Percentiles rank a stretch among this genome's conserved stretches.
Evolutionary conservation across 1,140 invertebrate species (phyloP).

Genomic region (Dinoponera quadriceps): DNA sequence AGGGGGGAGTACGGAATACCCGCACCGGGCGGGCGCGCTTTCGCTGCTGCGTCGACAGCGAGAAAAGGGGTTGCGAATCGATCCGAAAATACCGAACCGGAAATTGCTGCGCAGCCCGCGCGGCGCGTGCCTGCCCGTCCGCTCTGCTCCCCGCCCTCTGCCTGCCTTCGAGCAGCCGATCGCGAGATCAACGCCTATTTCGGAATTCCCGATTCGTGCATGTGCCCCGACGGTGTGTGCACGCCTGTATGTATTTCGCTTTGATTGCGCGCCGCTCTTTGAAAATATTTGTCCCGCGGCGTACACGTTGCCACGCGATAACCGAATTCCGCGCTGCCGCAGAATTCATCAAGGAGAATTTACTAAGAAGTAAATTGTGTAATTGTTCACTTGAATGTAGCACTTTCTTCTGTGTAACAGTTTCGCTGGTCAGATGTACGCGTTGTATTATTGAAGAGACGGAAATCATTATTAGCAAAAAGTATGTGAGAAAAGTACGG

Average conservation of each 20-base stretch:
- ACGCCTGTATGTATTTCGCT: constrained; percentile 22
- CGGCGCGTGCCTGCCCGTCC: constrained; percentile 27
- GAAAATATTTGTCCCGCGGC: constrained; percentile 48
- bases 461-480: too few relatives aligned
- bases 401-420: too few relatives aligned
- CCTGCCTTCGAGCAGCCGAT: constrained; percentile 40
- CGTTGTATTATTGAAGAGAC: too few relatives aligned
- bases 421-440: too few relatives aligned
- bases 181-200: constrained; percentile 46
- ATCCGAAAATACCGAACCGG: constrained; percentile 75
- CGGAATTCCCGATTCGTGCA: constrained; percentile 31
- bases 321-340: background rate
- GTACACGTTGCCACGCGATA: background rate
- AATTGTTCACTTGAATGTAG: too few relatives aligned
- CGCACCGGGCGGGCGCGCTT: constrained; percentile 19
- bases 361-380: too few relatives aligned
- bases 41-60: constrained; percentile 36
- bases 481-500: too few relatives aligned
- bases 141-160: background rate
- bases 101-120: constrained; percentile 68
- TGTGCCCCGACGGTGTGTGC: background rate
- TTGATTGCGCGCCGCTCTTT: constrained; percentile 37
- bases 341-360: too few relatives aligned
- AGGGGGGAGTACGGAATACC: constrained; percentile 28
- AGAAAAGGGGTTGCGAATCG: constrained; percentile 76